Evolutionary conservation across 2,888 invertebrate genomes (phyloP), one percentile per base, ranked within the genome.

Genomic region (Thymelicus sylvestris): DNA sequence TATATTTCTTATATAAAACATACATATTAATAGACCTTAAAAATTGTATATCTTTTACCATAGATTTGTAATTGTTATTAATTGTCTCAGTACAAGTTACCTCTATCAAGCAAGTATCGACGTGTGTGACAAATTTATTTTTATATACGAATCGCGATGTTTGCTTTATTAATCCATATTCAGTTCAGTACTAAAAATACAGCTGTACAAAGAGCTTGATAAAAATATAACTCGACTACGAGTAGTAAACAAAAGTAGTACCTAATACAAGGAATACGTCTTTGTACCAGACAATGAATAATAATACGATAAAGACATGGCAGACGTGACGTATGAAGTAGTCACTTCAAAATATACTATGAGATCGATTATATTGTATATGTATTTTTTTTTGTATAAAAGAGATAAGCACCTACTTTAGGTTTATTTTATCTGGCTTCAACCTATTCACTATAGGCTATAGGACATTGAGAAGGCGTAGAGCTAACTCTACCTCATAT

Each of bases 71-170:
- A 19, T n/a, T 7, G 19, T 44, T 44, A 6, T 15, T 19, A 52
- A 52, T n/a, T 7, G 15, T 6, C 6, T 52, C 50, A 52, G 7
- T 52, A 15, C 8, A 15, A 19, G 50, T 52, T 8, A 15, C 8
- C 50, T 52, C 19, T 52, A 52, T 0, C 50, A 52, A 52, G 31
- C 50, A 52, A 52, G 2, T 19, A 19, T 52, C 50, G 15, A 52
- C 19, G 50, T 52, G 50, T 52, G 50, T 52, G 50, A 52, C 50
- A 12, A 15, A 50, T 52, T 52, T 52, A 52, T 52, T 52, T 52
- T 52, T 52, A 52, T 19, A 52, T 19, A 19, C 50, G 50, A 52
- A 19, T 52, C 50, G 50, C 50, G 19, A 52, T 19, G 8, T 52
- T 12, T 3, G 47, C 47, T 8, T 7, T 19, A 7, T 0, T 52